Evolutionary conservation across 2,888 invertebrate species (phyloP), one percentile per base, ranked within the genome.

Genomic region (Trachelus iudaicus): DNA sequence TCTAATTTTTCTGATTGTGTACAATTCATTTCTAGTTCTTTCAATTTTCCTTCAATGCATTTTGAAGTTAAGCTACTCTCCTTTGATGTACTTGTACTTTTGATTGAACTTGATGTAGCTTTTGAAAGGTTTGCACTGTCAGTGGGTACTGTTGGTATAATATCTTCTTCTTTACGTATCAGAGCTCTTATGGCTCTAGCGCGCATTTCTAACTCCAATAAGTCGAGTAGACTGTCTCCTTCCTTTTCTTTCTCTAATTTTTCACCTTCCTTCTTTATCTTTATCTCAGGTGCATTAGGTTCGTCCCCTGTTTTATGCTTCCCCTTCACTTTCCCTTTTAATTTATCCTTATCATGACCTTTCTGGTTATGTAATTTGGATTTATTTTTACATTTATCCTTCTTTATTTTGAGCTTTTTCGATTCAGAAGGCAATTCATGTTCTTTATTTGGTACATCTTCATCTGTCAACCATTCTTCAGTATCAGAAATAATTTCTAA

Each of bases 121-220:
- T 79, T 81, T n/a, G 81, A 74, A 2, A 80, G 80, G 33, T 75
- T 79, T 4, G 76, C 30, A 34, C 79, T 78, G 33, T 81, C 76
- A 34, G 77, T 12, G 71, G 77, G 76, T 68, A 79, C 73, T 30
- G 74, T 78, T 71, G 90, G 89, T 76, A 88, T 87, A 40, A 89
- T 82, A 68, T 90, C 89, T 77, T 91, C 91, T 79, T 91, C 91
- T 81, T 91, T 91, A 15, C 91, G 87, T 80, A 91, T 91, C 83
- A 94, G 91, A 37, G 93, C 93, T 84, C 93, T 92, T 81, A 94
- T 94, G 9, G 94, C 94, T 77, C 93, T 89, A 0, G 94, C 94
- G 84, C 94, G 91, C 93, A 94, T 94, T 88, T 94, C 94, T 75
- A 94, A 87, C 84, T 94, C 94, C 76, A 94, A 86, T 40, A 94